Evolutionary conservation across 2,888 invertebrate species (phyloP).

Genomic region (Callosobruchus maculatus): DNA sequence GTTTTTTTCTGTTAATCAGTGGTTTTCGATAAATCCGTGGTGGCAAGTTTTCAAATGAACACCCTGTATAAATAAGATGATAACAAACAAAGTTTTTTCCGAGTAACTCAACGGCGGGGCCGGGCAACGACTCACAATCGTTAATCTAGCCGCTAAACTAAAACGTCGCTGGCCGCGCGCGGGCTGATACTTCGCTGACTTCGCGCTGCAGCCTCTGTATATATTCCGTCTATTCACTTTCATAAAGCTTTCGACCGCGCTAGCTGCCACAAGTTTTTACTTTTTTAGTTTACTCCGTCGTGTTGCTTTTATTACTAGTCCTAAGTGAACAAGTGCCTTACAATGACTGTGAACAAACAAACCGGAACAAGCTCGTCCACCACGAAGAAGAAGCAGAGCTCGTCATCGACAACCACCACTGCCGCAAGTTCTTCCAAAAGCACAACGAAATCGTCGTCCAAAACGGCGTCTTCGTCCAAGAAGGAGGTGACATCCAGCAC

Average conservation of each 20-base stretch:
- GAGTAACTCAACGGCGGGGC: no score
- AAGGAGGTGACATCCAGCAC: slow-evolving; percentile 21
- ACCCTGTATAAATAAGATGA: no score
- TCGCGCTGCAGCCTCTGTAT: slow-evolving; percentile 1
- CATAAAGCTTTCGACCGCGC: slow-evolving; percentile 33
- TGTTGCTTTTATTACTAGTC: slow-evolving; percentile 13
- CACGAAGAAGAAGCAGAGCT: slow-evolving; percentile 30
- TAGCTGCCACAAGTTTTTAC: slow-evolving; percentile 14
- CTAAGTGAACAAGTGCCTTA: slow-evolving; percentile 17
- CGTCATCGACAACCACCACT: slow-evolving; percentile 22
- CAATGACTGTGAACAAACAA: slow-evolving; percentile 43
- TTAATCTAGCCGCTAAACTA: slow-evolving; percentile 16
- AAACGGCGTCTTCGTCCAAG: slow-evolving; percentile 26
- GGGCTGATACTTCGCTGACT: slow-evolving; percentile 2
- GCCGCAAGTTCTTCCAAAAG: slow-evolving; percentile 21
- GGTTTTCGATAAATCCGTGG: no score
- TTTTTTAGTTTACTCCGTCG: slow-evolving; percentile 21
- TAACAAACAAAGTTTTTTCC: no score
- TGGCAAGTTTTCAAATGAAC: no score
- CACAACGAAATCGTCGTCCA: slow-evolving; percentile 25
- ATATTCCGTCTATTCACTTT: slow-evolving; percentile 20
- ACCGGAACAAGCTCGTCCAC: slow-evolving; percentile 29
- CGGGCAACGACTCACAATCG: no score
- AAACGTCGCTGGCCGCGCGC: slow-evolving; percentile 28
- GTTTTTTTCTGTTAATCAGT: no score